Percentiles rank a stretch among this genome's conserved stretches.
Conservation (phyloP, 2,888 invertebrate species). For the Mermis nigrescens region DNA sequence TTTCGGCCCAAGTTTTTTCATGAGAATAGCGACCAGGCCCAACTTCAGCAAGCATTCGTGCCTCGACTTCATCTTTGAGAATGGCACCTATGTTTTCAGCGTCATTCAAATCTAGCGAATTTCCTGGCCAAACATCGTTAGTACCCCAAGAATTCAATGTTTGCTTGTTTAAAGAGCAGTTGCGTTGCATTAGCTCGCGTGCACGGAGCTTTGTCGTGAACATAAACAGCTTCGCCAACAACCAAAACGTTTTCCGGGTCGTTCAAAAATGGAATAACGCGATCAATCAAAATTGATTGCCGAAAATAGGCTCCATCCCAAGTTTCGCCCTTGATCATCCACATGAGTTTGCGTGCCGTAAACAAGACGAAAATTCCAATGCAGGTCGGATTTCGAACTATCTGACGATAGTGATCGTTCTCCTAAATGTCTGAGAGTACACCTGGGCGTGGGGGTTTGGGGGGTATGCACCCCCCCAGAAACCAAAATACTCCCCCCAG, state of each 20-base stretch:
- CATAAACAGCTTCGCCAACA: not conserved
- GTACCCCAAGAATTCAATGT: not conserved
- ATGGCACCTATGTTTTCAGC: slow-evolving; percentile 5
- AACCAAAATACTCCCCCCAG: too few species aligned
- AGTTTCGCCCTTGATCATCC: not conserved
- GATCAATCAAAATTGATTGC: not conserved
- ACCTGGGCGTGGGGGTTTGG: too few species aligned
- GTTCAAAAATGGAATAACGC: not conserved
- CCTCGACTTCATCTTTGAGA: slow-evolving; percentile 2
- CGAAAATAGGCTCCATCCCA: slow-evolving; percentile 1
- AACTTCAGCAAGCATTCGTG: not conserved
- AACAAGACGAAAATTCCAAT: slow-evolving; percentile 1
- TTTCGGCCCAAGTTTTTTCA: not conserved
- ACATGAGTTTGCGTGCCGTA: not conserved
- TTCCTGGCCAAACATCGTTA: slow-evolving; percentile 6
- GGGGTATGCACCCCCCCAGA: too few species aligned
- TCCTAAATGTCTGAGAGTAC: not conserved
- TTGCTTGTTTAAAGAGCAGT: not conserved
- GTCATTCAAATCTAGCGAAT: not conserved
- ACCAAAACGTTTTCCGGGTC: not conserved
- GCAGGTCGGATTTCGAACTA: not conserved
- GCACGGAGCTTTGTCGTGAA: slow-evolving; percentile 7
- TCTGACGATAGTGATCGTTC: not conserved
- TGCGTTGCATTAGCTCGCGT: not conserved
- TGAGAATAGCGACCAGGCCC: slow-evolving; percentile 1